These are phyloP conservation scores for Acipenser ruthenus DNA, from an alignment of 2,797 vertebrate genomes.

Conservation along the genomic window DNA sequence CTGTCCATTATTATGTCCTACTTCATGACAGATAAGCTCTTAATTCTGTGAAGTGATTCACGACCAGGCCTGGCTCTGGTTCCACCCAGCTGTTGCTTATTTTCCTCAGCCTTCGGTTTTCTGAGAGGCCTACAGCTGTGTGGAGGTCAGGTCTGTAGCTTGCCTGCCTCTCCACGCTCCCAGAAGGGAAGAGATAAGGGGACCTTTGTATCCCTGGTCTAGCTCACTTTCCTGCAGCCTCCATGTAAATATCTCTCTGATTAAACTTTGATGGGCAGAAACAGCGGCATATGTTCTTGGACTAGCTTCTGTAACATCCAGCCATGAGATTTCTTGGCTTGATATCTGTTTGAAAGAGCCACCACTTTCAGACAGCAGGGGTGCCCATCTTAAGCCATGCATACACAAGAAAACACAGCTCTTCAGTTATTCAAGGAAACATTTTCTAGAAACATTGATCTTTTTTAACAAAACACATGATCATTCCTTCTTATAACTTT, in stretches of 20 bases:
- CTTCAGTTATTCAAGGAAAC: too few species aligned
- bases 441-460: too few species aligned
- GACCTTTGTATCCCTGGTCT: slow-evolving; percentile 3
- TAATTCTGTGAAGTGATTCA: slow-evolving; percentile 24
- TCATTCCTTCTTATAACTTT: too few species aligned
- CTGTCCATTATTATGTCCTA: too few species aligned
- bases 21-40: background rate
- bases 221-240: slow-evolving; percentile 20
- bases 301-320: background rate
- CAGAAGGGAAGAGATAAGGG: slow-evolving; percentile 2
- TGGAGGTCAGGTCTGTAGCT: slow-evolving; percentile 24
- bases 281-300: background rate
- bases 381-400: too few species aligned
- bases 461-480: too few species aligned
- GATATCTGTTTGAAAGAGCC: background rate
- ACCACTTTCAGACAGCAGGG: slow-evolving; percentile 17
- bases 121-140: slow-evolving; percentile 16
- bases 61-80: slow-evolving; percentile 25
- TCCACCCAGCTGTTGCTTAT: slow-evolving; percentile 34
- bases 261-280: slow-evolving; percentile 12
- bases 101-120: slow-evolving; percentile 3
- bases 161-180: slow-evolving; percentile 13
- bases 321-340: background rate
- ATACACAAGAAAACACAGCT: too few species aligned
- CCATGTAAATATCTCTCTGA: background rate